phyloP scores from a whole-genome alignment of 2,113 vertebrate species.

The Coptodon bakossiorum region DNA sequence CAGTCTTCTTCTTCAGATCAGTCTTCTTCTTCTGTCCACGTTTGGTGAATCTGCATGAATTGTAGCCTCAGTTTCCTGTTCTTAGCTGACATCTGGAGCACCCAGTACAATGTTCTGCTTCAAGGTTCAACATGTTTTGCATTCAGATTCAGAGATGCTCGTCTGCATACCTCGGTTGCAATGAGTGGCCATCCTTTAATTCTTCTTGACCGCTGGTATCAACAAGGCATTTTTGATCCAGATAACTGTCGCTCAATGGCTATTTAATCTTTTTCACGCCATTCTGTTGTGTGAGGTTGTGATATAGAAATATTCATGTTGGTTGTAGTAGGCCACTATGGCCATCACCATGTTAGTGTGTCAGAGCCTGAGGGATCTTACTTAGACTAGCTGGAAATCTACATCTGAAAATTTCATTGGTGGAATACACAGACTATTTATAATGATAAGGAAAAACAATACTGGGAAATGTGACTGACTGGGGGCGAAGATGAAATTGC shows the following conservation, averaged over 20 bases:
- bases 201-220: background rate
- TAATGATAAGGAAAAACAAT: background rate
- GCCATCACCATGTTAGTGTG: background rate
- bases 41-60: background rate
- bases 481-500: background rate
- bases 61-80: background rate
- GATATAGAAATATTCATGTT: background rate
- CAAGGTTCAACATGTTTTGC: background rate
- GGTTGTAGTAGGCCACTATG: background rate
- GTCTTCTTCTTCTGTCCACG: background rate
- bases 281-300: background rate
- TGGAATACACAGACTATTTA: background rate
- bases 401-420: background rate
- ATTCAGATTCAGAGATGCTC: background rate
- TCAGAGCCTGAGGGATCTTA: background rate
- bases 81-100: background rate
- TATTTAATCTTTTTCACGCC: background rate
- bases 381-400: background rate
- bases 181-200: background rate
- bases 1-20: background rate
- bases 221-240: background rate
- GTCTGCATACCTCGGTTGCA: background rate
- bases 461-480: background rate
- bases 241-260: background rate
- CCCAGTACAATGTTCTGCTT: background rate